Percentiles rank a stretch among this genome's conserved stretches.
phyloP scores from a whole-genome alignment of 2,113 vertebrate species.

The Tupaia tana region DNA sequence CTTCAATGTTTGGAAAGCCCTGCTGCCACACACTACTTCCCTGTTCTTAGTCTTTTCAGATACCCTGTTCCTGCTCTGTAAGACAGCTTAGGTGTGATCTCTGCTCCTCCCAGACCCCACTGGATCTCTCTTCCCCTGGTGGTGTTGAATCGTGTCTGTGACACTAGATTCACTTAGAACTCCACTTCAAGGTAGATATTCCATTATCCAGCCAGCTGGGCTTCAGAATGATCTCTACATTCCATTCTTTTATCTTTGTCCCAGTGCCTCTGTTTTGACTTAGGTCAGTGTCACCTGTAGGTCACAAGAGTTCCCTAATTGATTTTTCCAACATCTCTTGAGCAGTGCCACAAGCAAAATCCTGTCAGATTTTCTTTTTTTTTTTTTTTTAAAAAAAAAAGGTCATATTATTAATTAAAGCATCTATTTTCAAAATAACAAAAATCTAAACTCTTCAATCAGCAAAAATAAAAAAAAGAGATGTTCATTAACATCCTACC shows the following conservation, averaged over 20 bases:
- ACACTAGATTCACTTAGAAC: background rate
- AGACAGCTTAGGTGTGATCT: background rate
- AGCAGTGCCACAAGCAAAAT: background rate
- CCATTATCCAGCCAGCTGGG: background rate
- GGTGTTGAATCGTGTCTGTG: rapidly evolving
- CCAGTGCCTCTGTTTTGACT: background rate
- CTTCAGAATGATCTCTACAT: background rate
- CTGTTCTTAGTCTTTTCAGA: background rate
- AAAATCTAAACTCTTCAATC: background rate
- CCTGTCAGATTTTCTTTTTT: background rate
- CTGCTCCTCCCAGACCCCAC: rapidly evolving
- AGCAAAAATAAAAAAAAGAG: background rate
- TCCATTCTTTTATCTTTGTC: background rate
- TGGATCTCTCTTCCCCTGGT: background rate
- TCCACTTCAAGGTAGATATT: background rate
- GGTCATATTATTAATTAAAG: background rate
- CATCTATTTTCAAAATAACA: background rate
- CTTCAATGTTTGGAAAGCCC: background rate
- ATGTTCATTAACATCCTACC: background rate
- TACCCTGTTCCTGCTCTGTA: background rate
- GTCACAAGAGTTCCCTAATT: background rate
- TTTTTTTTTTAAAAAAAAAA: background rate
- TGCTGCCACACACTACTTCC: background rate
- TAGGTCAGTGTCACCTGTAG: background rate
- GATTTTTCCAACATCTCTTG: background rate